Conservation (phyloP, 2,797 vertebrate genomes). For the Neomorphus geoffroyi region DNA sequence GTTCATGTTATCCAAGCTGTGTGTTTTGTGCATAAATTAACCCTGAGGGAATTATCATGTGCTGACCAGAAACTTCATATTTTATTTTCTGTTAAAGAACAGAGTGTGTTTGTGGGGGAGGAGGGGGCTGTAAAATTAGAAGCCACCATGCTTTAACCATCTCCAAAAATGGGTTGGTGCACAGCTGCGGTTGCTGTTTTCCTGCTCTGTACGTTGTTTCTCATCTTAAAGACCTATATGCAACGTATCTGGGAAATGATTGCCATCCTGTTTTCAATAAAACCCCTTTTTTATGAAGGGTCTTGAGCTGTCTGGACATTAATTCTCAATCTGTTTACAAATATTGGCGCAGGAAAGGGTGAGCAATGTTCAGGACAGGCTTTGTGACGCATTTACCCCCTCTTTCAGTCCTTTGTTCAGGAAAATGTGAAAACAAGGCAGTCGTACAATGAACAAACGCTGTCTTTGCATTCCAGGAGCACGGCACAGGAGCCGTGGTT, state of each 20-base stretch:
- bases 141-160: background rate
- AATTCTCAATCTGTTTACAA: slow-evolving; percentile 40
- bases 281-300: background rate
- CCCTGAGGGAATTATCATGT: background rate
- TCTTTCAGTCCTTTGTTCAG: slow-evolving; percentile 1
- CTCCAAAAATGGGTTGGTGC: background rate
- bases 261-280: slow-evolving; percentile 65
- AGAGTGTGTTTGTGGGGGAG: background rate
- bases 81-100: background rate
- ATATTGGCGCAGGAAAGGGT: slow-evolving; percentile 28
- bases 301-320: background rate
- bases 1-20: background rate
- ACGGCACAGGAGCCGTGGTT: background rate
- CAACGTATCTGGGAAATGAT: slow-evolving; percentile 34
- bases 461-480: background rate
- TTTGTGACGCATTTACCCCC: slow-evolving; percentile 15
- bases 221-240: slow-evolving; percentile 8
- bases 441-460: background rate
- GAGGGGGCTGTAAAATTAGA: background rate
- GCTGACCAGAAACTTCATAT: background rate
- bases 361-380: background rate
- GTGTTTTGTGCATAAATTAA: background rate
- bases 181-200: slow-evolving; percentile 19
- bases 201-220: slow-evolving; percentile 6
- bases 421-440: slow-evolving; percentile 18